Percentiles rank a stretch among this genome's conserved stretches.
These are phyloP conservation scores for Cerastis rubricosa DNA, from an alignment of 2,888 invertebrate species.

Conservation along the genomic window DNA sequence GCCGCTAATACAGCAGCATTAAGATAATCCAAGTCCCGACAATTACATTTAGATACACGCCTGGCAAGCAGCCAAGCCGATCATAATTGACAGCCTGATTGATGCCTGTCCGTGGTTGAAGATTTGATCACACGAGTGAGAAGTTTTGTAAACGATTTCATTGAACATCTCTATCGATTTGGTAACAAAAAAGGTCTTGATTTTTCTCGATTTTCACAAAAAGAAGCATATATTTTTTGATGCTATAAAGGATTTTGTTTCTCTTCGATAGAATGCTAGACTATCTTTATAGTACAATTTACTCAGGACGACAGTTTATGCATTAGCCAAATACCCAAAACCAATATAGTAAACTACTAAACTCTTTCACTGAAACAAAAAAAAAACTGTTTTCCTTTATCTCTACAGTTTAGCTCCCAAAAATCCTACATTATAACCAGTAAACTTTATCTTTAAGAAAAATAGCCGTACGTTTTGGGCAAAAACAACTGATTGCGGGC, in stretches of 20 bases:
- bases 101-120: constrained; percentile 62
- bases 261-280: not conserved
- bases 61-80: constrained; percentile 70
- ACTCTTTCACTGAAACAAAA: constrained; percentile 23
- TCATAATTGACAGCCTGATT: constrained; percentile 73
- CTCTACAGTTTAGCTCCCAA: constrained; percentile 16
- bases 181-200: not conserved
- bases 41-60: constrained; percentile 61
- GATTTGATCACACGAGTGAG: constrained; percentile 60
- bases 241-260: not conserved
- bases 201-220: not conserved
- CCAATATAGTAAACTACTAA: constrained; percentile 24
- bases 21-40: constrained; percentile 67
- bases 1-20: constrained; percentile 61
- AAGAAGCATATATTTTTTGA: not conserved
- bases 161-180: constrained; percentile 31
- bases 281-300: not conserved
- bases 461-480: constrained; percentile 31
- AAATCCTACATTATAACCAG: constrained; percentile 51
- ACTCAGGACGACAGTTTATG: not conserved
- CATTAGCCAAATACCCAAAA: constrained; percentile 27
- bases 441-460: constrained; percentile 49
- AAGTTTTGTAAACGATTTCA: constrained; percentile 53
- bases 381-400: constrained; percentile 37
- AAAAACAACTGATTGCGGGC: constrained; percentile 58